phyloP scores from a whole-genome alignment of 2,113 vertebrate species.

The Oncorhynchus nerka region DNA sequence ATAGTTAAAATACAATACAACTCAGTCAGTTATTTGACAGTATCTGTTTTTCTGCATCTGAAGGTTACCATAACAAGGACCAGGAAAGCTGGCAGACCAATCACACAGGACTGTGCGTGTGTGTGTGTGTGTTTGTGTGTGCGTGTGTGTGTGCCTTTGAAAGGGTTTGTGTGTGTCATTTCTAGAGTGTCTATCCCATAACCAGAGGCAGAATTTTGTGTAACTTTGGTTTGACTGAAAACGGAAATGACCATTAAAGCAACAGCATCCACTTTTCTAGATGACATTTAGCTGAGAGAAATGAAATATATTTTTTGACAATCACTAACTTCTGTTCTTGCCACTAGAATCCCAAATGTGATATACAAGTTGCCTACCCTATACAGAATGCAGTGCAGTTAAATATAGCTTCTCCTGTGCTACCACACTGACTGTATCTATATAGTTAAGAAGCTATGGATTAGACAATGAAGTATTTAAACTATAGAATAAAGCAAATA shows the following conservation, averaged over 20 bases:
- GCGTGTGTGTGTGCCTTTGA: conserved; percentile 82
- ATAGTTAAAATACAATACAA: conserved; percentile 81
- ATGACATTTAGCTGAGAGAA: conserved; percentile 65
- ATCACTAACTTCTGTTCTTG: conserved; percentile 40
- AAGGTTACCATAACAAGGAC: conserved; percentile 65
- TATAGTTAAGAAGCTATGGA: conserved; percentile 51
- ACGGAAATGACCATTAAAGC: conserved; percentile 84
- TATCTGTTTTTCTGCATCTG: conserved; percentile 49
- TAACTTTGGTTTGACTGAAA: conserved; percentile 99
- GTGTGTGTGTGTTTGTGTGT: conserved; percentile 28
- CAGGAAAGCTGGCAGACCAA: conserved; percentile 74
- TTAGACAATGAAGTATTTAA: conserved; percentile 47
- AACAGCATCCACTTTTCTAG: conserved; percentile 71
- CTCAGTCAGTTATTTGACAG: conserved; percentile 76
- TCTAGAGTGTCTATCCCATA: conserved; percentile 90
- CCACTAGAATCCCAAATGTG: conserved; percentile 45
- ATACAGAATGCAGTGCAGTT: conserved; percentile 32
- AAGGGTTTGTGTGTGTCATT: conserved; percentile 75
- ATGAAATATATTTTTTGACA: conserved; percentile 31
- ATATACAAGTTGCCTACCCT: conserved; percentile 53
- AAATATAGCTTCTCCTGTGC: conserved; percentile 18
- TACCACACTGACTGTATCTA: conserved; percentile 28
- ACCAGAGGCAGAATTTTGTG: conserved; percentile 99
- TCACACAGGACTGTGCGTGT: conserved; percentile 73
- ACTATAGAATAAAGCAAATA: conserved; percentile 70